phyloP scores from a whole-genome alignment of 1,140 invertebrate genomes.

The Nebria ingens region DNA sequence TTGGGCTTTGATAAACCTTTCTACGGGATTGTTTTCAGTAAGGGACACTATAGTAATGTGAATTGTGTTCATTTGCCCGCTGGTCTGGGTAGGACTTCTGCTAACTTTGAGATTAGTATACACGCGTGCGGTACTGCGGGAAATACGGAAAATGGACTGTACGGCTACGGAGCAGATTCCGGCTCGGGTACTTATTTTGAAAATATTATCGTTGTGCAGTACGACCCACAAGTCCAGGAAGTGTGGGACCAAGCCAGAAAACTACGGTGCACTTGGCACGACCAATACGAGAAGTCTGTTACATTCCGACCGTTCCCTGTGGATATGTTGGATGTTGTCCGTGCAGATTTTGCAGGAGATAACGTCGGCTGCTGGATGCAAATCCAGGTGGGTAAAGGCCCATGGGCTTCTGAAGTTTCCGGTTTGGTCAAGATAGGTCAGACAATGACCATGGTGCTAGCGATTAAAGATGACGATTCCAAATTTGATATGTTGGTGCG shows the following conservation, averaged over 20 bases:
- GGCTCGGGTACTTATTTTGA: constrained; percentile 89
- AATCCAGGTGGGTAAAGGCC: constrained; percentile 88
- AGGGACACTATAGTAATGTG: constrained; percentile 83
- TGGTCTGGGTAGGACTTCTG: constrained; percentile 70
- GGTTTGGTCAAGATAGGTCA: constrained; percentile 91
- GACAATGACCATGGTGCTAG: constrained; percentile 94
- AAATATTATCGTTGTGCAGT: constrained; percentile 90
- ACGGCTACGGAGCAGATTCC: constrained; percentile 69
- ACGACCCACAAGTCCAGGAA: constrained; percentile 90
- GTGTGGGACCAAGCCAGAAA: constrained; percentile 93
- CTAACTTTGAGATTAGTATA: constrained; percentile 84
- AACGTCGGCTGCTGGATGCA: constrained; percentile 95
- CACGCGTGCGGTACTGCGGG: constrained; percentile 85
- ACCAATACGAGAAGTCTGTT: constrained; percentile 91
- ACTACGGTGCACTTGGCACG: constrained; percentile 88
- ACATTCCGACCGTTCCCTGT: constrained; percentile 91
- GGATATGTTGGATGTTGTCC: constrained; percentile 88
- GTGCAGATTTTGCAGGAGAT: constrained; percentile 88
- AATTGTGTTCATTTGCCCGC: constrained; percentile 87
- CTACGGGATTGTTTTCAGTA: constrained; percentile 88
- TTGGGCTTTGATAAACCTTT: constrained; percentile 90
- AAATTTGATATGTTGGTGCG: constrained; percentile 94
- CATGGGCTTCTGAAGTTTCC: constrained; percentile 90
- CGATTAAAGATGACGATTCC: constrained; percentile 90
- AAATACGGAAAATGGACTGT: constrained; percentile 79